phyloP scores from a whole-genome alignment of 2,113 vertebrate genomes.

The Xenopus laevis region DNA sequence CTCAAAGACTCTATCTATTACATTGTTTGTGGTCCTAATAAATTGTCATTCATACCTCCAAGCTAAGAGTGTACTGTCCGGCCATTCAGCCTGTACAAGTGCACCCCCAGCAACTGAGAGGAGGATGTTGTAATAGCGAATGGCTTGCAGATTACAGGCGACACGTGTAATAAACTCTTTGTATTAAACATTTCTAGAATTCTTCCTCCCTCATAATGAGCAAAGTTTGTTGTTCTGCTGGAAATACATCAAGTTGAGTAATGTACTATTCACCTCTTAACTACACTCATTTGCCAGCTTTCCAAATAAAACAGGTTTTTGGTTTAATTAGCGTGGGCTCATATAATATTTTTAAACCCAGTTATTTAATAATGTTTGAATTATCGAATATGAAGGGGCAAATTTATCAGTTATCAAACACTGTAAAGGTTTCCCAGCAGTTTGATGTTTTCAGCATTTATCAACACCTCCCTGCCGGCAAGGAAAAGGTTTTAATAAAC shows the following conservation, averaged over 20 bases:
- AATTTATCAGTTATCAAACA: too few species aligned
- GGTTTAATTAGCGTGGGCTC: not conserved
- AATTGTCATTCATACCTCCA: slow-evolving; percentile 32
- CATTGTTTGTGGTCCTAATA: slow-evolving; percentile 33
- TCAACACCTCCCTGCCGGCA: too few species aligned
- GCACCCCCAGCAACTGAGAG: slow-evolving; percentile 13
- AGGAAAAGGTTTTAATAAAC: too few species aligned
- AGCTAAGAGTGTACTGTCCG: slow-evolving; percentile 7
- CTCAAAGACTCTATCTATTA: slow-evolving; percentile 11
- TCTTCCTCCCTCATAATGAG: slow-evolving; percentile 33
- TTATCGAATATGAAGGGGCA: too few species aligned
- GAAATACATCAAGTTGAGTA: not conserved
- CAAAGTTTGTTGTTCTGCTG: slow-evolving; percentile 1
- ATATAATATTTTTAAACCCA: not conserved
- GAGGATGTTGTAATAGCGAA: slow-evolving; percentile 21
- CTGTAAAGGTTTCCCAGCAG: too few species aligned
- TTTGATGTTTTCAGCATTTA: too few species aligned
- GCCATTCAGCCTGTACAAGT: slow-evolving; percentile 4
- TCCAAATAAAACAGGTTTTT: not conserved
- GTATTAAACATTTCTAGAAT: slow-evolving; percentile 31
- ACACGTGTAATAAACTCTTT: slow-evolving; percentile 28
- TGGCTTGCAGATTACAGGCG: slow-evolving; percentile 25
- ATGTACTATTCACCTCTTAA: not conserved
- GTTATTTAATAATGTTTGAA: not conserved
- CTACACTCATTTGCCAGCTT: not conserved